Conservation (phyloP, 2,888 invertebrate genomes). For the Eupithecia exiguata region DNA sequence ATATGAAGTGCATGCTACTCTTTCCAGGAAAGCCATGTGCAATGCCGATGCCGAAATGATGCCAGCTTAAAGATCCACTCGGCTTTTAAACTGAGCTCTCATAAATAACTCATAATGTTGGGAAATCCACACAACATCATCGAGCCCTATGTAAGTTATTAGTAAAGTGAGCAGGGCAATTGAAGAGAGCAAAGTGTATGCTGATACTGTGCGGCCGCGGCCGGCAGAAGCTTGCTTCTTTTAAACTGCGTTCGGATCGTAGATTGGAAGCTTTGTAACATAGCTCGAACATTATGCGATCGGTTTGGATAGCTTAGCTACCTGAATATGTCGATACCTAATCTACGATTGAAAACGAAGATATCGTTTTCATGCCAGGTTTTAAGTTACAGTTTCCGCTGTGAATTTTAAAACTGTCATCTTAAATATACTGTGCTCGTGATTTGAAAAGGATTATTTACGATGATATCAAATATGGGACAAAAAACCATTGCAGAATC, state of each 20-base stretch:
- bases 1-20: neutral
- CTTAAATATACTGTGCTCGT: slow-evolving; percentile 15
- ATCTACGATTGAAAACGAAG: slow-evolving; percentile 13
- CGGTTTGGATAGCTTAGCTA: slow-evolving; percentile 11
- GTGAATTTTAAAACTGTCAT: slow-evolving; percentile 13
- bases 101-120: neutral
- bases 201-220: neutral
- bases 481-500: slow-evolving; percentile 19
- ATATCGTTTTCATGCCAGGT: slow-evolving; percentile 20
- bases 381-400: slow-evolving; percentile 27
- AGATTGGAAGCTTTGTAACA: neutral
- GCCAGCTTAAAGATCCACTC: neutral
- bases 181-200: neutral
- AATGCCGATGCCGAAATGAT: neutral
- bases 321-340: slow-evolving; percentile 5
- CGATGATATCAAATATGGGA: slow-evolving; percentile 14
- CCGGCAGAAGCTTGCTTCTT: neutral
- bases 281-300: slow-evolving; percentile 10
- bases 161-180: neutral
- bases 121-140: neutral
- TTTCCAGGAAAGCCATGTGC: neutral
- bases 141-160: neutral
- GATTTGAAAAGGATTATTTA: slow-evolving; percentile 21
- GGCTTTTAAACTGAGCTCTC: neutral
- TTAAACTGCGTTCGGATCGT: neutral